Percentiles rank a stretch among this genome's conserved stretches.
phyloP scores from a whole-genome alignment of 2,113 vertebrate genomes.

The Paraplagusia blochii region DNA sequence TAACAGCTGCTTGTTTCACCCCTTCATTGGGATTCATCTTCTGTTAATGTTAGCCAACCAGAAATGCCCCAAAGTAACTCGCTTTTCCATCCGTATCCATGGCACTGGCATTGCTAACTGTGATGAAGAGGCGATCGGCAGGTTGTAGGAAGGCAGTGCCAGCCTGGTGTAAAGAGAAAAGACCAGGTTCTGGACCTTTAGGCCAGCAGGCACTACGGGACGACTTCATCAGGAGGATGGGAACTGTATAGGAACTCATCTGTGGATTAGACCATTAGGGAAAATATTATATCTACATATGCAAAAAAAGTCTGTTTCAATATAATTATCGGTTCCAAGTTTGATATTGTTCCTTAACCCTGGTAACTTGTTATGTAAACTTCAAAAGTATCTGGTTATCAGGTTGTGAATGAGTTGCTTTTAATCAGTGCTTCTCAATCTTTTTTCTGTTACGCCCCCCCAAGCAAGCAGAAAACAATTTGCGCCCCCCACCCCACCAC shows the following conservation, averaged over 20 bases:
- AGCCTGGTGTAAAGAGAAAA: conserved; percentile 91
- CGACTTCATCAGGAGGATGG: conserved; percentile 90
- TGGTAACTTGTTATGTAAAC: too few relatives aligned
- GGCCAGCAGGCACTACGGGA: conserved; percentile 89
- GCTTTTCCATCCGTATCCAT: conserved; percentile 87
- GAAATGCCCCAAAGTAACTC: conserved; percentile 89
- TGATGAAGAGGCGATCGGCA: conserved; percentile 85
- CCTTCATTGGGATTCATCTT: conserved; percentile 4
- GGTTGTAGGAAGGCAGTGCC: conserved; percentile 84
- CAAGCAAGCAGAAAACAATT: too few relatives aligned
- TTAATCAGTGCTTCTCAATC: too few relatives aligned
- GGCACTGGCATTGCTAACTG: conserved; percentile 81
- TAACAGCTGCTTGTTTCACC: conserved; percentile 4
- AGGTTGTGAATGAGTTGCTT: too few relatives aligned
- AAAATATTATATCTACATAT: neutral
- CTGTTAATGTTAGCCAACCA: conserved; percentile 72
- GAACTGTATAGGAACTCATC: conserved; percentile 81
- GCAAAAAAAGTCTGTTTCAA: too few relatives aligned
- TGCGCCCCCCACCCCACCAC: too few relatives aligned
- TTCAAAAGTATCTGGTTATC: too few relatives aligned
- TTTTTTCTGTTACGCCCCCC: too few relatives aligned
- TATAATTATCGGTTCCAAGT: too few relatives aligned
- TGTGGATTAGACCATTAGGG: conserved; percentile 15
- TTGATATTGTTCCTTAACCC: neutral
- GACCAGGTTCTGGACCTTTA: conserved; percentile 81